Conservation (phyloP, 2,113 vertebrate genomes). For the Suncus etruscus region DNA sequence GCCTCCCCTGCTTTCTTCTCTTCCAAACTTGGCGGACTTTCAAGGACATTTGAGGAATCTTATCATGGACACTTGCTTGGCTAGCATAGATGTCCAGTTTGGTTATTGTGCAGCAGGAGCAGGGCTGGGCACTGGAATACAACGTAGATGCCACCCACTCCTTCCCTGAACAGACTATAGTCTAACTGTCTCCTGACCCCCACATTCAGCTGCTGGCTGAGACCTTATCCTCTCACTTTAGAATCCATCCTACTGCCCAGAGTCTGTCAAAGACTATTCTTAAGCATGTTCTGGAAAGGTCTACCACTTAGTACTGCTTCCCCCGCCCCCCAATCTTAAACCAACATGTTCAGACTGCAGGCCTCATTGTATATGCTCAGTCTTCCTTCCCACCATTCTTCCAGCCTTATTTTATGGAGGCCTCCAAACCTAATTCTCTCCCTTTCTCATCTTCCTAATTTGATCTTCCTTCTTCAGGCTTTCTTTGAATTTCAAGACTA, state of each 20-base stretch:
- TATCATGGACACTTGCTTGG: neutral
- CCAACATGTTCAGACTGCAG: neutral
- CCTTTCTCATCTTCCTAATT: neutral
- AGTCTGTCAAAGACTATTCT: neutral
- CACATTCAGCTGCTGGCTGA: neutral
- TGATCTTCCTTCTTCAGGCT: neutral
- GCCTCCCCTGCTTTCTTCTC: neutral
- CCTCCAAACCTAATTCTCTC: neutral
- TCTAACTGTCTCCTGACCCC: neutral
- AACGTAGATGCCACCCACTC: neutral
- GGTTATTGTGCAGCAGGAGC: neutral
- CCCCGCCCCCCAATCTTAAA: neutral
- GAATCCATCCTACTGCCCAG: neutral
- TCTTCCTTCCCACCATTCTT: neutral
- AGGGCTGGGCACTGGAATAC: neutral
- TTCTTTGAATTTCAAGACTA: neutral
- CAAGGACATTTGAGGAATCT: neutral
- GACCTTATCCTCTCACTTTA: neutral
- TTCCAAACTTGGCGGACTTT: neutral
- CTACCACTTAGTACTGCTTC: neutral
- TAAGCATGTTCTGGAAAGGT: neutral
- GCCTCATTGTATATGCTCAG: neutral
- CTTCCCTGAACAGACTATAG: neutral
- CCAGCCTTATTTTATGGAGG: neutral
- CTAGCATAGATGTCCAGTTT: neutral